Conservation (phyloP, 1,140 invertebrate genomes). For the Bombus balteatus region DNA sequence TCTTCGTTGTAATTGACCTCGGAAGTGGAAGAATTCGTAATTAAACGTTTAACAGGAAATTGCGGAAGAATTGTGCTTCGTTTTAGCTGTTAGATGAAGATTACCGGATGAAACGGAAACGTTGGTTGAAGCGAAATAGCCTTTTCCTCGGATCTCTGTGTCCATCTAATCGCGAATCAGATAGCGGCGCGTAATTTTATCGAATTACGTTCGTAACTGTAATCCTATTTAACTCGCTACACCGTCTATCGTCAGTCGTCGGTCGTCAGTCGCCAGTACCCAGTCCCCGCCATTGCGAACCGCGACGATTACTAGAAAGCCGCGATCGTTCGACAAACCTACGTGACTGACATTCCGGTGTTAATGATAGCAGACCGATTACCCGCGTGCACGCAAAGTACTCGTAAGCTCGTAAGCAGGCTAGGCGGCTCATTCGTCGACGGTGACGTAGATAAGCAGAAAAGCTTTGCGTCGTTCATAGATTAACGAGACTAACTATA, state of each 20-base stretch:
- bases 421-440: slow-evolving; percentile 23
- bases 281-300: slow-evolving; percentile 12
- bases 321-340: slow-evolving; percentile 44
- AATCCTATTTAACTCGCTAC: slow-evolving; percentile 7
- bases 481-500: slow-evolving; percentile 9
- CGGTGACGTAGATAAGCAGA: slow-evolving; percentile 9
- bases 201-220: not conserved
- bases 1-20: not conserved
- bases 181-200: not conserved
- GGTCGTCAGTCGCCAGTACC: rapidly evolving
- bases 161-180: not conserved
- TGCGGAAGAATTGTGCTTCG: not conserved
- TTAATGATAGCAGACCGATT: slow-evolving; percentile 64
- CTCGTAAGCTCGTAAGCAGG: slow-evolving; percentile 64
- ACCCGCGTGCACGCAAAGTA: slow-evolving; percentile 59
- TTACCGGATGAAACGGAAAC: not conserved
- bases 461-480: not conserved
- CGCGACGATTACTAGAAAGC: slow-evolving; percentile 41
- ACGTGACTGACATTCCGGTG: slow-evolving; percentile 54
- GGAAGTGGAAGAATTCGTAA: not conserved
- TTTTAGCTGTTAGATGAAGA: not conserved
- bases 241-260: not conserved
- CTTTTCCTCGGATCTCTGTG: not conserved
- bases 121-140: not conserved
- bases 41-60: not conserved